A percentile compares a stretch with the other conserved stretches of the same genome.
These are phyloP conservation scores for Acinonyx jubatus DNA, from an alignment of 2,113 vertebrate genomes.

Conservation along the genomic window DNA sequence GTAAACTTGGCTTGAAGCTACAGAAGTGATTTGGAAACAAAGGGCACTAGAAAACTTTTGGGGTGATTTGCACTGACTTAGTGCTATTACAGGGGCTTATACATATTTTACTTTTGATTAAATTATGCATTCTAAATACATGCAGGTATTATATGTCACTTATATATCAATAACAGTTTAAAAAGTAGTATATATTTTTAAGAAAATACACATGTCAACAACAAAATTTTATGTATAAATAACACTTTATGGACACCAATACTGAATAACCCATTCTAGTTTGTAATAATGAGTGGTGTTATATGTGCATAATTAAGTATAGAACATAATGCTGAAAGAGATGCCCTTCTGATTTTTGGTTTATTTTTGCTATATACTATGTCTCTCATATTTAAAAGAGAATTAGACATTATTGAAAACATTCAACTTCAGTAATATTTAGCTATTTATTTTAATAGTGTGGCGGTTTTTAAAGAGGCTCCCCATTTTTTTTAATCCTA, in stretches of 20 bases:
- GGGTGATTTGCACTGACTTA: background rate
- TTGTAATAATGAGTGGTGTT: background rate
- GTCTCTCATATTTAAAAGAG: background rate
- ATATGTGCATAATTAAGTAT: background rate
- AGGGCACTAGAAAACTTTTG: background rate
- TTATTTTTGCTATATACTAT: background rate
- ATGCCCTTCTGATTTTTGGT: background rate
- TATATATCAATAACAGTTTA: background rate
- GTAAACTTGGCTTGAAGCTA: background rate
- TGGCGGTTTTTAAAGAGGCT: background rate
- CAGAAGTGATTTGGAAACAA: rapidly evolving
- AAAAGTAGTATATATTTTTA: background rate
- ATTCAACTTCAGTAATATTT: background rate
- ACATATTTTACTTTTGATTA: background rate
- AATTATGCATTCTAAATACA: background rate
- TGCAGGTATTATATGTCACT: background rate
- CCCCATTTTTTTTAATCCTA: background rate
- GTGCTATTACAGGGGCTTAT: background rate
- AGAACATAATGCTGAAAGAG: background rate
- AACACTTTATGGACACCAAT: background rate
- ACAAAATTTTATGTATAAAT: background rate
- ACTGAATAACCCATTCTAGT: background rate
- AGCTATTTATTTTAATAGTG: background rate
- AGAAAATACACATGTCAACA: background rate
- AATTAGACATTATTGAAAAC: background rate